Evolutionary conservation across 2,797 vertebrate species (phyloP).

Genomic region (Epinephelus malabaricus): DNA sequence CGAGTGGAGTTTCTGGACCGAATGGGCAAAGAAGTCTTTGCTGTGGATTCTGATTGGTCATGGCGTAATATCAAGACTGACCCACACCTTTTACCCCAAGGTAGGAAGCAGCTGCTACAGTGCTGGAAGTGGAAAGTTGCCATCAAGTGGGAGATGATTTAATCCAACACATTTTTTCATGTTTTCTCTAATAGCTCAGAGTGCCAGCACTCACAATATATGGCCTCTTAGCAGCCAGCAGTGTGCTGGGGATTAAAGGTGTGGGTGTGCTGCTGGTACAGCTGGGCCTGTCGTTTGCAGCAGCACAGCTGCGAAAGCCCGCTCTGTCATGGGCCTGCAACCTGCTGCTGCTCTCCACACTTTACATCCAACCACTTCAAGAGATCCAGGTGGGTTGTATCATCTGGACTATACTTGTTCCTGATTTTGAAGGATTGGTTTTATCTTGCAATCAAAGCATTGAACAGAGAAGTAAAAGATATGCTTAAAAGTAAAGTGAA

Average conservation of each 20-base stretch:
- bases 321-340: conserved; percentile 90
- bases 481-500: not conserved
- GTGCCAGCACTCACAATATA: conserved; percentile 88
- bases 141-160: not conserved
- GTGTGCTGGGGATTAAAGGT: conserved; percentile 89
- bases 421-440: not conserved
- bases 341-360: conserved; percentile 89
- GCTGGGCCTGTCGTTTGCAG: conserved; percentile 87
- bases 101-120: conserved; percentile 73
- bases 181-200: conserved; percentile 77
- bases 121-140: not conserved
- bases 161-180: conserved; percentile 14
- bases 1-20: conserved; percentile 97
- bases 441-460: not conserved
- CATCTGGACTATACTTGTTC: not conserved
- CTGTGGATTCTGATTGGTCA: conserved; percentile 92
- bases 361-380: conserved; percentile 88
- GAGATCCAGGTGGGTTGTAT: conserved; percentile 89
- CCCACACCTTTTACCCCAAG: conserved; percentile 83
- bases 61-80: conserved; percentile 86
- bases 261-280: conserved; percentile 89
- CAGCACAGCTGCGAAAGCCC: conserved; percentile 89
- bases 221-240: conserved; percentile 89
- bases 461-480: not conserved
- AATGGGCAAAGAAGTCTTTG: conserved; percentile 90